Conservation (phyloP, 1,140 invertebrate species). For the Chironomus tepperi region DNA sequence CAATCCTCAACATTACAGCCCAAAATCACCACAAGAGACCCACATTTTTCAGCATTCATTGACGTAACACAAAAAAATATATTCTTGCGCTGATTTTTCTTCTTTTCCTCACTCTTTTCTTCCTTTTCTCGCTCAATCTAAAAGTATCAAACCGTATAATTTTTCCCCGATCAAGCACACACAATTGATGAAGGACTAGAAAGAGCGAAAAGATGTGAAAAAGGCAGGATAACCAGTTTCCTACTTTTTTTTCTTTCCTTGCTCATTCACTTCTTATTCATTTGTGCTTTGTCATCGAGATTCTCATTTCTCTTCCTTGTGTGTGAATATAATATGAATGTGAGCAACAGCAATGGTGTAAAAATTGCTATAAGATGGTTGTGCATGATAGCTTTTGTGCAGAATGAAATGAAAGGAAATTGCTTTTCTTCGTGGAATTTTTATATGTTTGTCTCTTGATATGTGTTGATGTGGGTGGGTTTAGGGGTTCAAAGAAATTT, state of each 20-base stretch:
- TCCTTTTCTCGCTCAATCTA: background rate
- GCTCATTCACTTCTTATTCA: background rate
- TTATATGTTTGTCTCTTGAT: too few species aligned
- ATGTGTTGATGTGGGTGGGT: too few species aligned
- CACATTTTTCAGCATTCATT: too few species aligned
- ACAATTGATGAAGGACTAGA: conserved; percentile 25
- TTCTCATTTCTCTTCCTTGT: background rate
- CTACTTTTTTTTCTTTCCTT: background rate
- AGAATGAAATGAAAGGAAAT: background rate
- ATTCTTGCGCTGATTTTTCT: too few species aligned
- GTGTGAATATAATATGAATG: too few species aligned
- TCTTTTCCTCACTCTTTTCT: too few species aligned
- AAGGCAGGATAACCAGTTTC: conserved; percentile 11
- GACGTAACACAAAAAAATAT: too few species aligned
- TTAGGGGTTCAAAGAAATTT: too few species aligned
- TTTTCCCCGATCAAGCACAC: conserved; percentile 18
- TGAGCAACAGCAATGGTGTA: too few species aligned
- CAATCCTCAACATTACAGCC: too few species aligned
- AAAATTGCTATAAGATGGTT: conserved; percentile 2
- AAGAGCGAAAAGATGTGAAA: conserved; percentile 27
- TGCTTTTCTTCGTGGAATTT: background rate
- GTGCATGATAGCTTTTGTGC: background rate
- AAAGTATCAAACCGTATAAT: background rate
- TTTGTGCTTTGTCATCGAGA: conserved; percentile 21
- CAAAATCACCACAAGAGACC: too few species aligned